Evolutionary conservation across 2,888 invertebrate genomes (phyloP).

Genomic region (Cacoxenus indagator): DNA sequence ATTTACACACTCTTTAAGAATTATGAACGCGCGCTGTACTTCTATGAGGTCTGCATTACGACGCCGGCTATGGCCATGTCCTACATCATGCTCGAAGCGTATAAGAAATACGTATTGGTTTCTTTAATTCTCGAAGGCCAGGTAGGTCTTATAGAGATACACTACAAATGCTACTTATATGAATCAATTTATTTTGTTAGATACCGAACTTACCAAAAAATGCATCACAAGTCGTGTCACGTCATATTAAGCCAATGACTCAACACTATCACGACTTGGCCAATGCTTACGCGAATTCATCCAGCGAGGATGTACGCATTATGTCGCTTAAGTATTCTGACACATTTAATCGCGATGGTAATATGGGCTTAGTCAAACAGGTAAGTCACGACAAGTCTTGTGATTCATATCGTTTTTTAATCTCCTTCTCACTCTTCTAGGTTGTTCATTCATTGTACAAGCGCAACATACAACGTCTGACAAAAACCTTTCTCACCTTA

Average conservation of each 20-base stretch:
- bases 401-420: background rate
- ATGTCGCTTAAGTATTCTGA: constrained; percentile 85
- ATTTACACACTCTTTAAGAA: constrained; percentile 95
- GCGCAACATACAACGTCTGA: constrained; percentile 95
- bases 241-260: constrained; percentile 87
- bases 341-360: constrained; percentile 82
- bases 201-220: constrained; percentile 86
- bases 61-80: constrained; percentile 96
- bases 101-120: constrained; percentile 95
- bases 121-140: constrained; percentile 93
- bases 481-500: constrained; percentile 82
- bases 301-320: constrained; percentile 78
- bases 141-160: constrained; percentile 71
- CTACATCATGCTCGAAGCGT: constrained; percentile 97
- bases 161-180: background rate
- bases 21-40: constrained; percentile 92
- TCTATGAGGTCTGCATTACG: constrained; percentile 95
- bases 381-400: constrained; percentile 59
- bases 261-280: constrained; percentile 91
- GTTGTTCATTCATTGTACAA: constrained; percentile 86
- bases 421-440: constrained; percentile 70
- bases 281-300: constrained; percentile 83
- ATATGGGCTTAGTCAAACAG: constrained; percentile 85
- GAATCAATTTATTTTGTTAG: constrained; percentile 60
- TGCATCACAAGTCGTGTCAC: constrained; percentile 88